Percentiles rank a stretch among this genome's conserved stretches.
These are phyloP conservation scores for Ciconia maguari DNA, from an alignment of 2,113 vertebrate species.

Conservation along the genomic window DNA sequence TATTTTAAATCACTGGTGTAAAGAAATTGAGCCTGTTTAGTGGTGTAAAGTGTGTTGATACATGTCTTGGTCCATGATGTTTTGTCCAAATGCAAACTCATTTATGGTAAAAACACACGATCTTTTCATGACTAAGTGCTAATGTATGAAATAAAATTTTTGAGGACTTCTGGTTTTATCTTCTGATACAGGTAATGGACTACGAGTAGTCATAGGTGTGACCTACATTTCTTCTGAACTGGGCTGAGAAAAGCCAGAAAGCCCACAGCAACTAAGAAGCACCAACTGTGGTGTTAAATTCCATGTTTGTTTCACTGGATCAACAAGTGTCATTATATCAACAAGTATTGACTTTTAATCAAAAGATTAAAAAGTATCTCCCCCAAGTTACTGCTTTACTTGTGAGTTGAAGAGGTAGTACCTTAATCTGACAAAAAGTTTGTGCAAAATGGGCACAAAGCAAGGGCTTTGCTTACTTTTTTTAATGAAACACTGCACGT, in stretches of 20 bases:
- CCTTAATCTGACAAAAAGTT: background rate
- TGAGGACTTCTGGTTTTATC: background rate
- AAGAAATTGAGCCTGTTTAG: background rate
- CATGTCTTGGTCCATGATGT: background rate
- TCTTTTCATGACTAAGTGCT: too few relatives aligned
- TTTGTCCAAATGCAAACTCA: background rate
- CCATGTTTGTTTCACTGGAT: background rate
- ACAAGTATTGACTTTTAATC: background rate
- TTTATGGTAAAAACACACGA: too few relatives aligned
- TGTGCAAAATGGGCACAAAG: background rate
- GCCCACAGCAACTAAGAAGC: background rate
- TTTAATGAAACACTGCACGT: background rate
- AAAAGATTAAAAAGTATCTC: background rate
- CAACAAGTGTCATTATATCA: background rate
- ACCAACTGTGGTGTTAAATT: background rate
- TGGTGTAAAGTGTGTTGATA: background rate
- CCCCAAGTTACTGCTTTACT: background rate
- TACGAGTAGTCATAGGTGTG: background rate
- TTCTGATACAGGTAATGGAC: background rate
- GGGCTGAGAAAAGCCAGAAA: background rate
- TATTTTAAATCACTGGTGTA: background rate
- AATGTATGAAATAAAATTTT: background rate
- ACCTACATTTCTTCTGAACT: conserved; percentile 6
- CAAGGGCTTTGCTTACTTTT: background rate
- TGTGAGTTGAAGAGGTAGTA: background rate